A percentile compares a stretch with the other conserved stretches of the same genome.
Conservation (phyloP, 1,140 invertebrate genomes). For the Lerema accius region DNA sequence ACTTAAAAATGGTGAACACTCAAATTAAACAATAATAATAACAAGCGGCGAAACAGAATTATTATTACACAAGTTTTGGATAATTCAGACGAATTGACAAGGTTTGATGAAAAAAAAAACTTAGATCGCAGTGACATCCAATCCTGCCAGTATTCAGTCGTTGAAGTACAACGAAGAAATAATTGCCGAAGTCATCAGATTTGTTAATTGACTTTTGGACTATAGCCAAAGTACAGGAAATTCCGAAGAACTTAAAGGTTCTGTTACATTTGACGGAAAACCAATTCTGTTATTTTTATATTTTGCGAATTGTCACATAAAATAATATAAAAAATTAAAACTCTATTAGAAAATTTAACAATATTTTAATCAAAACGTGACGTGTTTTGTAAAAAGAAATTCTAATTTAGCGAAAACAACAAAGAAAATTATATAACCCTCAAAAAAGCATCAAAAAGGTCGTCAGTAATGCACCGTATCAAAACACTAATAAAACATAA, state of each 20-base stretch:
- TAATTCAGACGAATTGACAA: too few species aligned
- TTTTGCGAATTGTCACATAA: constrained; percentile 1
- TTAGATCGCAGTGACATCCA: constrained; percentile 56
- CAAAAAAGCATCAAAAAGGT: too few species aligned
- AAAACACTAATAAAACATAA: too few species aligned
- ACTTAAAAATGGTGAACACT: not conserved
- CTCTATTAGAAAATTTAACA: too few species aligned
- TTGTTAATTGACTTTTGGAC: constrained; percentile 72
- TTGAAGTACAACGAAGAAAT: constrained; percentile 71
- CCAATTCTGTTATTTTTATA: constrained; percentile 2
- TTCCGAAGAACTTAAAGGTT: not conserved
- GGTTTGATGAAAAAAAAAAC: constrained; percentile 45
- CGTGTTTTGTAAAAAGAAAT: too few species aligned
- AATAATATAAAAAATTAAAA: too few species aligned
- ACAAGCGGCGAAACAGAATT: not conserved
- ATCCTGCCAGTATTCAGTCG: constrained; percentile 55
- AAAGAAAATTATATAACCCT: too few species aligned
- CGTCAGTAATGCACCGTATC: too few species aligned
- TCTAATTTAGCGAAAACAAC: too few species aligned
- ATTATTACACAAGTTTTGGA: not conserved
- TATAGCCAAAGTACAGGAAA: constrained; percentile 51
- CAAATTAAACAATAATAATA: constrained; percentile 1
- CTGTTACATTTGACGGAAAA: not conserved
- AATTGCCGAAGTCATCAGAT: constrained; percentile 57
- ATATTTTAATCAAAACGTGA: too few species aligned